Evolutionary conservation across 2,888 invertebrate genomes (phyloP).

Genomic region (Cephonodes hylas): DNA sequence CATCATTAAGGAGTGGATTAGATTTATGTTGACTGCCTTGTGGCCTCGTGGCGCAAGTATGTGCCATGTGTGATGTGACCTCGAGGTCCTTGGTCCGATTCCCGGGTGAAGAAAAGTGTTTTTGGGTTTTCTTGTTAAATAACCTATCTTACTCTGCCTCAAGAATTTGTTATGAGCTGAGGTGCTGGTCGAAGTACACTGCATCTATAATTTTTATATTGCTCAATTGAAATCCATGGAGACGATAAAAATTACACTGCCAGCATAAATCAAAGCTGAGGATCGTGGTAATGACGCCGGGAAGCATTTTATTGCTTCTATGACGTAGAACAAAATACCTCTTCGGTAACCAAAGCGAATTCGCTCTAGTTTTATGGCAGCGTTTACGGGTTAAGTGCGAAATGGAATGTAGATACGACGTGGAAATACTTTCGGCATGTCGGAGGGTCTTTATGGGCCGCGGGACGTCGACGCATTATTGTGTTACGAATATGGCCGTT

Average conservation of each 20-base stretch:
- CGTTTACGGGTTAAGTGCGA: constrained; percentile 50
- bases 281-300: constrained; percentile 36
- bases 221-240: neutral
- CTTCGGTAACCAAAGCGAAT: constrained; percentile 23
- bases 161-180: too few relatives aligned
- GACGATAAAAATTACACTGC: constrained; percentile 3
- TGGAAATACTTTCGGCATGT: constrained; percentile 35
- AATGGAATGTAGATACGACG: constrained; percentile 45
- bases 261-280: constrained; percentile 40
- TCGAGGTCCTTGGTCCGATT: too few relatives aligned
- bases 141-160: too few relatives aligned
- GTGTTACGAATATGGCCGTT: constrained; percentile 22
- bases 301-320: constrained; percentile 46
- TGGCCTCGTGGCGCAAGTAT: too few relatives aligned
- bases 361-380: constrained; percentile 50
- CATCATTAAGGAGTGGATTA: too few relatives aligned
- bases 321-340: constrained; percentile 38
- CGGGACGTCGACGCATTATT: constrained; percentile 20
- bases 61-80: too few relatives aligned
- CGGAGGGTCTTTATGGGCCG: constrained; percentile 27
- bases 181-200: too few relatives aligned
- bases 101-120: too few relatives aligned
- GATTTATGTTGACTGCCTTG: too few relatives aligned
- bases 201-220: too few relatives aligned
- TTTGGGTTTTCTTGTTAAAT: too few relatives aligned